Base-by-base conservation (phyloP, 2,888 invertebrate species). In the Falcaria lacertinaria region DNA sequence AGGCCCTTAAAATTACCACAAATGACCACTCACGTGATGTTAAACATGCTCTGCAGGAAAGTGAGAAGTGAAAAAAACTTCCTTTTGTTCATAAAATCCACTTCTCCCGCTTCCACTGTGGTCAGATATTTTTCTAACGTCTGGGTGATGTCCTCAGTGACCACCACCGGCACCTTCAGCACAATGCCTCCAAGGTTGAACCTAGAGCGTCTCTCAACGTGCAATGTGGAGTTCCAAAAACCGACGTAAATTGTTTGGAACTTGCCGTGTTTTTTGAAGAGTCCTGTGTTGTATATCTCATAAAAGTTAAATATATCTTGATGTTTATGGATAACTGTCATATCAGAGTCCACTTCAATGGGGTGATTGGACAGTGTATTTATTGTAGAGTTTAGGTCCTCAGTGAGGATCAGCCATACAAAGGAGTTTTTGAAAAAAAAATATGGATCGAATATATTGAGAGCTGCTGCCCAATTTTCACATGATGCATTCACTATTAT, bases 41-140 rank as follows among this genome's bases (percentile, higher is more conserved):
- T 93, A 63, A 89, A 93, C 75, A 93, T 90, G 53, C 93, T 92
- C 50, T 84, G 72, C 44, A 94, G 88, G 64, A 92, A 90, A 45
- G 69, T 73, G 49, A 91, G 65, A 8, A 92, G 69, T 4, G 91
- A 82, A 46, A 88, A 91, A 65, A 89, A 92, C 69, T 93, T 93
- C 60, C 92, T 90, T 55, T 92, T 91, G 69, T 92, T 90, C 82
- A 93, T 85, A 0, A 92, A 90, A 73, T 94, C 93, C 17, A 91
- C 79, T 60, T 91, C 88, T 25, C 82, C 77, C 42, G 90, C 82
- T 15, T 79, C 79, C 4, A 90, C 88, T 36, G 80, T 80, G 14
- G 78, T 81, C 34, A 92, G 69, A 58, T 92, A 93, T 41, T 90
- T 71, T 45, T 89, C 76, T 50, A 92, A 76, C 2, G 80, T 80